These are phyloP conservation scores for Colostygia pectinataria DNA, from an alignment of 2,888 invertebrate genomes.

Conservation along the genomic window DNA sequence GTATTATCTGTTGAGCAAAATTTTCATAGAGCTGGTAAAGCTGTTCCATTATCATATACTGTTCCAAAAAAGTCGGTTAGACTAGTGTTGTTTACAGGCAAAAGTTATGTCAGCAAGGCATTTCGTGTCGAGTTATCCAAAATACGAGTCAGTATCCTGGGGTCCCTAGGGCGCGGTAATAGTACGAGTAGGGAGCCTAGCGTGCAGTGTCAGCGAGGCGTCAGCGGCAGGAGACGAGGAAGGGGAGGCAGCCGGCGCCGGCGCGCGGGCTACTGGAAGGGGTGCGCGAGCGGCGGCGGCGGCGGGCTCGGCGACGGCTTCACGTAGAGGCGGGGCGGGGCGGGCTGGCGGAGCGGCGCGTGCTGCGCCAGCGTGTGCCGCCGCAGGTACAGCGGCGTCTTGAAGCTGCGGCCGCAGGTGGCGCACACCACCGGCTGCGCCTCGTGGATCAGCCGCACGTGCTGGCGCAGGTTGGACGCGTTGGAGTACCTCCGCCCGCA, in stretches of 20 bases:
- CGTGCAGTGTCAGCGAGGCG: conserved; percentile 15
- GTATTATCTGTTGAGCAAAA: no score
- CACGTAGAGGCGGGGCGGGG: conserved; percentile 40
- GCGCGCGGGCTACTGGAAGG: conserved; percentile 31
- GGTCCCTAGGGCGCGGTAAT: no score
- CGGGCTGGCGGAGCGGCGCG: conserved; percentile 51
- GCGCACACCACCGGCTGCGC: conserved; percentile 87
- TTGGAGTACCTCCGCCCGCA: conserved; percentile 88
- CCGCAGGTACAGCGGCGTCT: conserved; percentile 89
- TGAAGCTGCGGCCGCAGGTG: conserved; percentile 88
- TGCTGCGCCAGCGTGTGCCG: conserved; percentile 89
- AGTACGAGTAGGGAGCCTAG: no score
- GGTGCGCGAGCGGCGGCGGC: conserved; percentile 41
- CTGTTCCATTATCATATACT: no score
- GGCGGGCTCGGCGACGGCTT: conserved; percentile 48
- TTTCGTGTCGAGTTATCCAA: no score
- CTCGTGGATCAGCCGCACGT: conserved; percentile 89
- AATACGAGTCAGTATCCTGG: no score
- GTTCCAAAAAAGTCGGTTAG: no score
- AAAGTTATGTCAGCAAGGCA: no score
- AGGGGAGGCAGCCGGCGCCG: conserved; percentile 30
- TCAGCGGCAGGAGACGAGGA: conserved; percentile 20
- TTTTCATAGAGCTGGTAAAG: no score
- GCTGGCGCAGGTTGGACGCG: conserved; percentile 88
- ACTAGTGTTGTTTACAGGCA: no score